A percentile compares a stretch with the other conserved stretches of the same genome.
These are phyloP conservation scores for Venturia canescens DNA, from an alignment of 1,140 invertebrate genomes.

Conservation along the genomic window DNA sequence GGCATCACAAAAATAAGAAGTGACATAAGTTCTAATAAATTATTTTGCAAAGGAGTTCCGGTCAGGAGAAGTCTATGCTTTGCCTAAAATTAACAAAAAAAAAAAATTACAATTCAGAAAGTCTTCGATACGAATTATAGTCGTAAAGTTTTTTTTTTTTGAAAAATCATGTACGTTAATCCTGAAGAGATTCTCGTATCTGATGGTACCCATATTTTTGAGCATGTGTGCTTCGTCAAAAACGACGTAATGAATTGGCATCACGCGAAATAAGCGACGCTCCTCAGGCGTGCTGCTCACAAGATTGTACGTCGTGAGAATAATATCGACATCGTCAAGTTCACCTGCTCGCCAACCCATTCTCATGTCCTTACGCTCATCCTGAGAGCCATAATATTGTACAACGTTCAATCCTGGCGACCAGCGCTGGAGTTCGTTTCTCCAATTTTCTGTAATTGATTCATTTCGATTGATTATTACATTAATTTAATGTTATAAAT, in stretches of 20 bases:
- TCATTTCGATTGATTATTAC: not conserved
- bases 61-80: conserved; percentile 90
- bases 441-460: conserved; percentile 88
- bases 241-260: conserved; percentile 93
- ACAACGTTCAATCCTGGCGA: conserved; percentile 88
- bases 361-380: conserved; percentile 87
- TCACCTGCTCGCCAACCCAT: conserved; percentile 86
- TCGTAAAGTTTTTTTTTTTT: conserved; percentile 15
- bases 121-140: not conserved
- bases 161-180: conserved; percentile 83
- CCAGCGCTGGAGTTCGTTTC: conserved; percentile 89
- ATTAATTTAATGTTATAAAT: too few species aligned
- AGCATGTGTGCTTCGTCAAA: conserved; percentile 99
- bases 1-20: conserved; percentile 97
- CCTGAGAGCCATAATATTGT: conserved; percentile 92
- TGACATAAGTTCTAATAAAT: conserved; percentile 96
- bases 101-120: conserved; percentile 34
- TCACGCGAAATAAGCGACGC: conserved; percentile 91
- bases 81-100: conserved; percentile 79
- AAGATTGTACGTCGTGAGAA: conserved; percentile 93
- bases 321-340: conserved; percentile 87
- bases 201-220: conserved; percentile 95
- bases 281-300: conserved; percentile 91
- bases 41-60: conserved; percentile 97
- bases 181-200: conserved; percentile 92